These are phyloP conservation scores for Aurelia coerulea DNA, from an alignment of 30 jellyfish, hydroid and myxozoan genomes.

Conservation along the genomic window DNA sequence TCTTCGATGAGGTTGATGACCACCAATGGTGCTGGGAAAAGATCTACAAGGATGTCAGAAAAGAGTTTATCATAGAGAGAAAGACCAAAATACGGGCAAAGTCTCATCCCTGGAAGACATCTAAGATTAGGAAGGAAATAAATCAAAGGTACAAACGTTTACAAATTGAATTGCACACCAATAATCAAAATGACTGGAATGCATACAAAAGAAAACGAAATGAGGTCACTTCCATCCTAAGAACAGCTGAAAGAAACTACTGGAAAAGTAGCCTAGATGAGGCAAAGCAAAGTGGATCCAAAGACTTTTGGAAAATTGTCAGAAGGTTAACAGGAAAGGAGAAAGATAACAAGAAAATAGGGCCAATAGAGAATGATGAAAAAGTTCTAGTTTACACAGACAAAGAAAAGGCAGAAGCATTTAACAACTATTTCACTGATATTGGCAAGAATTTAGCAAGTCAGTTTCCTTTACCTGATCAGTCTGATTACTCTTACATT, in stretches of 20 bases:
- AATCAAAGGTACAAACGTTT: slow-evolving; percentile 25
- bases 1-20: slow-evolving; percentile 36
- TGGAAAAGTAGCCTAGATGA: slow-evolving; percentile 33
- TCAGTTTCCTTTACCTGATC: too few species aligned
- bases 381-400: slow-evolving; percentile 16
- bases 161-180: slow-evolving; percentile 17
- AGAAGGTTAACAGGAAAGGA: slow-evolving; percentile 34
- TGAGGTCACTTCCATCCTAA: slow-evolving; percentile 24
- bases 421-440: slow-evolving; percentile 3
- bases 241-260: slow-evolving; percentile 27
- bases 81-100: slow-evolving; percentile 8
- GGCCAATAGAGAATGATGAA: slow-evolving; percentile 28
- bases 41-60: not conserved
- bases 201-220: slow-evolving; percentile 30
- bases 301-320: slow-evolving; percentile 40
- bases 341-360: slow-evolving; percentile 27
- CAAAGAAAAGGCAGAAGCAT: too few species aligned
- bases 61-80: slow-evolving; percentile 9
- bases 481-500: too few species aligned
- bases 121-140: slow-evolving; percentile 20
- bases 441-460: too few species aligned
- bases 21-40: slow-evolving; percentile 16
- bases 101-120: slow-evolving; percentile 43
- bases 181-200: slow-evolving; percentile 31
- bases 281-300: slow-evolving; percentile 20